phyloP scores from a whole-genome alignment of 2,888 invertebrate genomes.

The Cosmorhoe ocellata region DNA sequence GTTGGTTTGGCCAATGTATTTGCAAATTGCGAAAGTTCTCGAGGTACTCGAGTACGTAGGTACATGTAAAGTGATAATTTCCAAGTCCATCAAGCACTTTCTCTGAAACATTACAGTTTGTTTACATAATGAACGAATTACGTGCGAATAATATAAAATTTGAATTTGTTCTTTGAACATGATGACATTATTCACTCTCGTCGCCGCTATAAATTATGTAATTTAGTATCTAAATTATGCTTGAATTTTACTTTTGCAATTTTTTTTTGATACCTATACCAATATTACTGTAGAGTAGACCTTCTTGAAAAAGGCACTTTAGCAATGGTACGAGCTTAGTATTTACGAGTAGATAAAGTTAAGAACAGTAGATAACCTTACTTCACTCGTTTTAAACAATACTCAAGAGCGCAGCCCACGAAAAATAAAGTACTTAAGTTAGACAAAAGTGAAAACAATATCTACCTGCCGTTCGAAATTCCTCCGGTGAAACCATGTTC shows the following conservation, averaged over 20 bases:
- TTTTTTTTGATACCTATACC: no score
- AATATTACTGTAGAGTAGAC: no score
- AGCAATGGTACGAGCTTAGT: no score
- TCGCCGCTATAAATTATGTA: neutral
- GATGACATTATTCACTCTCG: conserved; percentile 13
- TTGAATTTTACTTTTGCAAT: no score
- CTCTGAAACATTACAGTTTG: conserved; percentile 33
- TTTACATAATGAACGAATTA: conserved; percentile 31
- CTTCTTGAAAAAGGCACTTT: no score
- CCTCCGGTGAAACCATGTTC: conserved; percentile 28
- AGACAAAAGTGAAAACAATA: conserved; percentile 25
- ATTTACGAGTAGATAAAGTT: no score
- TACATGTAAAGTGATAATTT: conserved; percentile 43
- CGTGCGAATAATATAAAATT: conserved; percentile 22
- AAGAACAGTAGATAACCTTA: no score
- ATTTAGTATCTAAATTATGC: neutral
- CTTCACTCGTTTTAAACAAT: no score
- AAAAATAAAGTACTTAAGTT: neutral
- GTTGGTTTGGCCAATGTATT: conserved; percentile 12
- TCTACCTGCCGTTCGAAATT: conserved; percentile 14
- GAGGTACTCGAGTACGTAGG: conserved; percentile 20
- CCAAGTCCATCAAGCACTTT: conserved; percentile 42
- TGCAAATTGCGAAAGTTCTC: conserved; percentile 27
- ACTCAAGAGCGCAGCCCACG: no score
- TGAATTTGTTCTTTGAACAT: conserved; percentile 16